phyloP scores from a whole-genome alignment of 2,888 invertebrate genomes.

The Drosophila infuscata region DNA sequence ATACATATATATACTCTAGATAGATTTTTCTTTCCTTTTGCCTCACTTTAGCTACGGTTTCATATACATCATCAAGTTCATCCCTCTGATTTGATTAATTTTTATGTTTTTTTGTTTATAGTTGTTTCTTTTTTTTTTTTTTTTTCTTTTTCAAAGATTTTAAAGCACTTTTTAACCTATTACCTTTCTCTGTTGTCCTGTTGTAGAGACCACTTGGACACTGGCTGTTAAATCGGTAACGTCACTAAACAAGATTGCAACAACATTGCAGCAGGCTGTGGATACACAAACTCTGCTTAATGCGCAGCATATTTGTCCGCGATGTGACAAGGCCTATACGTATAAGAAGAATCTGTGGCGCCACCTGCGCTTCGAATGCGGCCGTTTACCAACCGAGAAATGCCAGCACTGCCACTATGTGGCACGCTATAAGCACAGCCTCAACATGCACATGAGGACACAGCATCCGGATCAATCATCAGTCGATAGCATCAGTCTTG shows the following conservation, averaged over 20 bases:
- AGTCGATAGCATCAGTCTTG: neutral
- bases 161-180: conserved; percentile 59
- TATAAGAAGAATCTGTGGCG: conserved; percentile 87
- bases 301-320: conserved; percentile 85
- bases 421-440: conserved; percentile 86
- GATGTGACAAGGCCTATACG: conserved; percentile 87
- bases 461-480: conserved; percentile 78
- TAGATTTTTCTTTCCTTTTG: conserved; percentile 24
- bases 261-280: conserved; percentile 52
- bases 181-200: conserved; percentile 56
- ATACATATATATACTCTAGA: conserved; percentile 7
- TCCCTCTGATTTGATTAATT: conserved; percentile 18
- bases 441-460: conserved; percentile 85
- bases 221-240: conserved; percentile 84
- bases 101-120: conserved; percentile 8
- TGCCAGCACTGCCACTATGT: conserved; percentile 86
- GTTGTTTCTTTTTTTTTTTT: neutral
- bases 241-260: conserved; percentile 80
- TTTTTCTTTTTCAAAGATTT: neutral
- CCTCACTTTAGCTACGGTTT: conserved; percentile 39
- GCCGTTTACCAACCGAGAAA: conserved; percentile 86
- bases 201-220: conserved; percentile 82
- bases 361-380: conserved; percentile 87
- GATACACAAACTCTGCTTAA: conserved; percentile 35
- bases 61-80: conserved; percentile 33